Conservation (phyloP, 2,797 vertebrate genomes). For the Podarcis lilfordi region DNA sequence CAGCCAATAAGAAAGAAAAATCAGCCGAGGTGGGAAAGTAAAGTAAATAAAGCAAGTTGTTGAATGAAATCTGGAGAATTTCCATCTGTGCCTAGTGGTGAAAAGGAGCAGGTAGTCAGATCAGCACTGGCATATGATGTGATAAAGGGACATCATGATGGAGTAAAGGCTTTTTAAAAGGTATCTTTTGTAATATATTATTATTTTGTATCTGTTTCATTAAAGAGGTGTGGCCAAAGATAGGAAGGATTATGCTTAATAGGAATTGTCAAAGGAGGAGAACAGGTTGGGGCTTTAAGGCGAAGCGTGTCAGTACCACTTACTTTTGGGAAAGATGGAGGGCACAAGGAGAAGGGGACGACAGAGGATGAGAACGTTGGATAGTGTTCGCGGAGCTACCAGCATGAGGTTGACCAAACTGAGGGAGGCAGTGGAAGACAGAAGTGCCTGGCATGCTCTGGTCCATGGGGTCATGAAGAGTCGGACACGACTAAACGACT, state of each 20-base stretch:
- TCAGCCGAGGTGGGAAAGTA: background rate
- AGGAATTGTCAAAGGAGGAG: background rate
- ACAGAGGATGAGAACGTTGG: too few species aligned
- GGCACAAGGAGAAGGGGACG: too few species aligned
- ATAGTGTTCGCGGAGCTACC: too few species aligned
- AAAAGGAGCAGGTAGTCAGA: background rate
- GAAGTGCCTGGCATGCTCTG: too few species aligned
- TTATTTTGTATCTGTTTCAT: too few species aligned
- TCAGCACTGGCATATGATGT: background rate
- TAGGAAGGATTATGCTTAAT: background rate
- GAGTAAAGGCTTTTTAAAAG: background rate
- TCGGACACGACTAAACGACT: too few species aligned
- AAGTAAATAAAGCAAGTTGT: background rate
- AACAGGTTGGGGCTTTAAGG: background rate
- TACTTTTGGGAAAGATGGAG: too few species aligned
- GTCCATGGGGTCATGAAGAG: too few species aligned
- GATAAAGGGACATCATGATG: background rate
- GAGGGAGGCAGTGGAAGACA: too few species aligned
- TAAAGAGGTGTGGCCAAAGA: background rate
- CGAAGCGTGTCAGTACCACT: too few species aligned
- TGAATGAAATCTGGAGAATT: background rate
- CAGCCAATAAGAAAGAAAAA: conserved; percentile 19
- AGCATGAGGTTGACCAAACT: too few species aligned
- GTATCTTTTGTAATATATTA: background rate
- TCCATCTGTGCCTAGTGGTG: background rate